Percentiles rank a stretch among this genome's conserved stretches.
Conservation (phyloP, 2,113 vertebrate genomes). For the Tachuris rubrigastra region DNA sequence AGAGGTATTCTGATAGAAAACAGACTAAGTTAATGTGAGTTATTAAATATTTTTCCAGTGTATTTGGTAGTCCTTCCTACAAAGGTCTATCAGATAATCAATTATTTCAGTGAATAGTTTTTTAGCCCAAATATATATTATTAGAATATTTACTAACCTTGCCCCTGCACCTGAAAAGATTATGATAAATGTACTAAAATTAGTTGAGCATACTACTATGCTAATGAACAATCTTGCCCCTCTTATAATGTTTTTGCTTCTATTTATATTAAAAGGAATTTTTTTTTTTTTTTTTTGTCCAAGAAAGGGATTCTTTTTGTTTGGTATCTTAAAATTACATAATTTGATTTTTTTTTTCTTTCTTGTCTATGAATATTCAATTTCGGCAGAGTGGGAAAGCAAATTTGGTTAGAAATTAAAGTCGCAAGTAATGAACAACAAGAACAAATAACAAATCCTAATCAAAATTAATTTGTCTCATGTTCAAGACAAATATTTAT, state of each 20-base stretch:
- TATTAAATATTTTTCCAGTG: neutral
- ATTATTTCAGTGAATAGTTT: neutral
- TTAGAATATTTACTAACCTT: neutral
- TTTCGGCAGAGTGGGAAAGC: neutral
- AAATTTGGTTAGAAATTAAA: neutral
- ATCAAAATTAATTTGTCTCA: neutral
- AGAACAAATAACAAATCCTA: neutral
- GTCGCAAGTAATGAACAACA: neutral
- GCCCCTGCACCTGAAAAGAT: neutral
- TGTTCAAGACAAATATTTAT: neutral
- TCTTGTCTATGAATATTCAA: neutral
- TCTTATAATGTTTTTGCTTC: neutral
- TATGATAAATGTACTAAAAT: neutral
- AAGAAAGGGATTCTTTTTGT: neutral
- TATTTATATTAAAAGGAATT: neutral
- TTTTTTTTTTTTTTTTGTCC: neutral
- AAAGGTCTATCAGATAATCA: neutral
- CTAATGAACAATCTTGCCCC: neutral
- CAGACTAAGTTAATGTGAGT: neutral
- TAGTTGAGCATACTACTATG: neutral
- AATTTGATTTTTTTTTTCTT: neutral
- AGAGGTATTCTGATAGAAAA: neutral
- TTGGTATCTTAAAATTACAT: neutral
- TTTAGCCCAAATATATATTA: neutral
- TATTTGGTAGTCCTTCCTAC: neutral